Percentiles rank a stretch among this genome's conserved stretches.
Evolutionary conservation across 2,797 vertebrate species (phyloP).

Genomic region (Danionella dracula): DNA sequence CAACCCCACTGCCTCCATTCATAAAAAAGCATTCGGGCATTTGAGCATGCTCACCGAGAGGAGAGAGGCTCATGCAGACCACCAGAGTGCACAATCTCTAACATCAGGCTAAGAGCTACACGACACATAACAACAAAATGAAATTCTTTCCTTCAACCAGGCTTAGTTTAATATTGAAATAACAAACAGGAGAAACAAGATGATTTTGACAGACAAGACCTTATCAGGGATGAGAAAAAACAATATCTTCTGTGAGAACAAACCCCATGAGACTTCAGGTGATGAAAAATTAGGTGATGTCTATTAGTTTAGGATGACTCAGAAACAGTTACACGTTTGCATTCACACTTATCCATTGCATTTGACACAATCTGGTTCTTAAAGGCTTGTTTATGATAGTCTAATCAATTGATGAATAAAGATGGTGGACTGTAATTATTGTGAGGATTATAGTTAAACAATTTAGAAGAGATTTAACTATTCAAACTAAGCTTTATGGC

Average conservation of each 20-base stretch:
- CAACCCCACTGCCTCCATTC: constrained; percentile 57
- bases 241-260: not conserved
- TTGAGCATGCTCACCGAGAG: constrained; percentile 3
- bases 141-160: constrained; percentile 1
- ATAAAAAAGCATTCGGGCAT: constrained; percentile 47
- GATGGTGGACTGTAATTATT: no score
- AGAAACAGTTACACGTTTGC: not conserved
- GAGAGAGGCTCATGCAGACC: constrained; percentile 10
- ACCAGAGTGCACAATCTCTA: constrained; percentile 5
- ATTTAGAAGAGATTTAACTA: no score
- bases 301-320: no score
- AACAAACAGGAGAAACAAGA: constrained; percentile 1
- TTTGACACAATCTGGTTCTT: constrained; percentile 1
- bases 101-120: constrained; percentile 5
- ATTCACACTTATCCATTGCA: not conserved
- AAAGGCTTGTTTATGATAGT: constrained; percentile 18
- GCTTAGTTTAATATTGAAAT: not conserved
- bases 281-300: not conserved
- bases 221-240: not conserved
- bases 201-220: not conserved
- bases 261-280: not conserved
- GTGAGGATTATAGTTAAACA: no score
- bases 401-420: no score
- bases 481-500: no score
- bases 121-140: constrained; percentile 1